Conservation (phyloP, 2,797 vertebrate species). For the Huso huso region DNA sequence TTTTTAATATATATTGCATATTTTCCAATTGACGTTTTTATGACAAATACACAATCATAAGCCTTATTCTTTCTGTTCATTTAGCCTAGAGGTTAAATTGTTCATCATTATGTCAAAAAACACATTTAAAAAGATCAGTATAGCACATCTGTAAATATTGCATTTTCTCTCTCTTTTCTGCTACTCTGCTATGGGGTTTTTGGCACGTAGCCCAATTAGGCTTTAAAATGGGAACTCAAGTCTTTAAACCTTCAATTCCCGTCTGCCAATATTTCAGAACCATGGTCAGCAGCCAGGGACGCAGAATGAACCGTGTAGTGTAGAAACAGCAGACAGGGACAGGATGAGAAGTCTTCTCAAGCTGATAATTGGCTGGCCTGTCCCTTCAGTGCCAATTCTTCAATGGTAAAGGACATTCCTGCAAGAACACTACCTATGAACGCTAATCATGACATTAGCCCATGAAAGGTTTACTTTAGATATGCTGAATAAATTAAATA, state of each 20-base stretch:
- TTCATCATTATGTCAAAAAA: too few relatives aligned
- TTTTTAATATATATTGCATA: too few relatives aligned
- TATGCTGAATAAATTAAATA: too few relatives aligned
- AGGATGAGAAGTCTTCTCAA: constrained; percentile 5
- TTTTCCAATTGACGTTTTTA: too few relatives aligned
- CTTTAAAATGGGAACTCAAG: neutral
- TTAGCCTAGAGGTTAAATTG: too few relatives aligned
- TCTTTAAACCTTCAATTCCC: constrained; percentile 5
- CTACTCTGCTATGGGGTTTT: neutral
- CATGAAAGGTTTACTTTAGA: neutral
- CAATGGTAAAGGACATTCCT: constrained; percentile 3
- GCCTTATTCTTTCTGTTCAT: too few relatives aligned
- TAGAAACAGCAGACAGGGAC: neutral
- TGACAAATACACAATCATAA: too few relatives aligned
- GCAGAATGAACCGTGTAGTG: constrained; percentile 1
- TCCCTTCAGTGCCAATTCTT: constrained; percentile 1
- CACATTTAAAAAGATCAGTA: too few relatives aligned
- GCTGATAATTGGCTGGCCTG: neutral
- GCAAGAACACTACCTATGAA: neutral
- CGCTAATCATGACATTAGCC: neutral
- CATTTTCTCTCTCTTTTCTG: too few relatives aligned
- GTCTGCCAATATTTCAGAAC: constrained; percentile 7
- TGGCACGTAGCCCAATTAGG: constrained; percentile 2
- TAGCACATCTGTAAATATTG: too few relatives aligned
- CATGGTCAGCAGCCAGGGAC: constrained; percentile 1